Base-by-base conservation (phyloP, 2,113 vertebrate genomes). In the Lasiurus cinereus region DNA sequence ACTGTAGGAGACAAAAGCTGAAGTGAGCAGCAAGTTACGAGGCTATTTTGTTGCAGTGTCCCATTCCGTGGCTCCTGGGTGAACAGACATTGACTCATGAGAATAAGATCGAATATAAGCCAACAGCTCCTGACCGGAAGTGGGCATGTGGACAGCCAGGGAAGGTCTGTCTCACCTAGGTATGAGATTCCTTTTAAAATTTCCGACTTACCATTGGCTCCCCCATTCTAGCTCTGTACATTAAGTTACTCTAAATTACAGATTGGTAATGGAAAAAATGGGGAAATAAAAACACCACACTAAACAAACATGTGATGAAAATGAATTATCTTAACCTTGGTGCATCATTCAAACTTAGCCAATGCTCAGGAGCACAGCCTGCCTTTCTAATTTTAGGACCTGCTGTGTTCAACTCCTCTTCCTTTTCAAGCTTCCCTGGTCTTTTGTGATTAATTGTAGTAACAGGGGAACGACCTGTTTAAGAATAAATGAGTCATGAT, bases 391-490 rank as follows among this genome's bases (percentile, higher is more conserved):
- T 96, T 96, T 95, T 96, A 96, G 88, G 96, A 92, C 88, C 52
- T 77, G 64, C 90, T 88, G 48, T 94, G 80, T 94, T 94, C 56
- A 92, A 96, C 91, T 88, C 69, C 95, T 83, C 89, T 83, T 39
- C 56, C 59, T 93, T 84, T 88, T 96, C 83, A 87, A 95, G 90
- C 79, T 39, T 82, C 90, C 80, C 69, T 97, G 84, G 59, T 93
- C 88, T 95, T 97, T 91, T 62, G 84, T 94, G 94, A 94, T 96
- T 95, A 96, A 96, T 96, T 97, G 97, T 96, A 96, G 91, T 94
- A 93, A 92, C 31, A 8, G 36, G 92, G 84, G 76, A 95, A 93
- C 4, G 21, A 95, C 88, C 87, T 89, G 76, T 85, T 97, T 92
- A 90, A 93, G 96, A 89, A 94, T 93, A 97, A 97, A 92, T 97